A percentile compares a stretch with the other conserved stretches of the same genome.
Conservation (phyloP, 2,888 invertebrate genomes). For the Amiota communis region DNA sequence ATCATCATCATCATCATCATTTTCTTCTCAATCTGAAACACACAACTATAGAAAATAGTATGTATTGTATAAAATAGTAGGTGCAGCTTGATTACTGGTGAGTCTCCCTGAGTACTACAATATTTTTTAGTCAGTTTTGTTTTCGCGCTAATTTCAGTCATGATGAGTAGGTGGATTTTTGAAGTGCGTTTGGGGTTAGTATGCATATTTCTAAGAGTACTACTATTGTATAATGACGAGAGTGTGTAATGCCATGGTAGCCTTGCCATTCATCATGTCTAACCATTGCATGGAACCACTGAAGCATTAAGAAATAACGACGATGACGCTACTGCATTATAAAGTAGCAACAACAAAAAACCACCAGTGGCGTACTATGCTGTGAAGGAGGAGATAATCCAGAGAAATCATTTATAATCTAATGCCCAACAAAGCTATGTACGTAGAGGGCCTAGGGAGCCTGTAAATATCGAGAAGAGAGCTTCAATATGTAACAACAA, state of each 20-base stretch:
- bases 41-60: too few species aligned
- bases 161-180: slow-evolving; percentile 12
- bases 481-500: too few species aligned
- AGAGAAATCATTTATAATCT: too few species aligned
- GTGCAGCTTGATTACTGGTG: too few species aligned
- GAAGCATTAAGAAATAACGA: slow-evolving; percentile 48
- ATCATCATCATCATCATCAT: slow-evolving; percentile 5
- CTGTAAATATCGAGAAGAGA: too few species aligned
- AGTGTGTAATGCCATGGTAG: slow-evolving; percentile 29
- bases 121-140: background rate
- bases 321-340: too few species aligned
- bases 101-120: background rate
- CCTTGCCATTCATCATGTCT: background rate
- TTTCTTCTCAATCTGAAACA: background rate
- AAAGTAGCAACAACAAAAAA: slow-evolving; percentile 33
- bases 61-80: too few species aligned
- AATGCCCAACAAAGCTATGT: too few species aligned
- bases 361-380: slow-evolving; percentile 3
- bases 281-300: slow-evolving; percentile 47
- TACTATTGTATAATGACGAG: background rate
- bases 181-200: background rate
- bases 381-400: too few species aligned
- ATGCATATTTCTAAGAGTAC: background rate
- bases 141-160: slow-evolving; percentile 46
- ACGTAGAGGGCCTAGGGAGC: too few species aligned